Base-by-base conservation (phyloP, 2,888 invertebrate species). In the Flexamia atlantica region DNA sequence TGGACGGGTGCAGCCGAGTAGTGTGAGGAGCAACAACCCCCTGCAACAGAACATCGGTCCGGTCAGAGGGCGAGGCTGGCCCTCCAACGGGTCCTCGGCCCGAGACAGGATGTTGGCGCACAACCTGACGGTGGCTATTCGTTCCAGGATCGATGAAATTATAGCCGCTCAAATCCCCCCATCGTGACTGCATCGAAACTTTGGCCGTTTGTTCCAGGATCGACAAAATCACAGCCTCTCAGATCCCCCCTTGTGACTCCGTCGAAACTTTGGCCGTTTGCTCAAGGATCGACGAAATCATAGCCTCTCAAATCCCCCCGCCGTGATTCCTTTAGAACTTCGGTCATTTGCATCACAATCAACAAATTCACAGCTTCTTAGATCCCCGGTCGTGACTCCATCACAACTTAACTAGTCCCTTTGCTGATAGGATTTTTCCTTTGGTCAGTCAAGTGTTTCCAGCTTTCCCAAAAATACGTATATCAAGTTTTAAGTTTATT, bases 91-190 rank as follows among this genome's bases (percentile, higher is more conserved):
- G 0, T 28, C 28, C 64, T 0, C 64, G 5, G 64, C 64, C 14
- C 32, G 42, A 14, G 72, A 72, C 36, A 42, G 72, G 40, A 42
- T 72, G 40, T 28, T 72, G 40, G 72, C 72, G 1, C 72, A 72
- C 7, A 72, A 72, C 72, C 40, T 72, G 23, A 17, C 32, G 1
- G 23, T 40, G 20, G 36, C 42, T 20, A 72, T 72, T 4, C 72
- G 72, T 2, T 23, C 36, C 1, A 5, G 70, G 7, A 60, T 60
- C 7, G 60, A 60, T 25, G 60, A 60, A 25, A 60, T 60, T 17
- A 60, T 60, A 20, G 25, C 60, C 25, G 20, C 60, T 5, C 50
- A 50, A n/a, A 60, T 25, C 4, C 60, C 60, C 14, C 60, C 20
- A 5, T 60, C 60, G 60, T 60, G 60, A 60, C 14, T 25, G n/a